Evolutionary conservation across 2,113 vertebrate genomes (phyloP).

Genomic region (Noturus placidus): DNA sequence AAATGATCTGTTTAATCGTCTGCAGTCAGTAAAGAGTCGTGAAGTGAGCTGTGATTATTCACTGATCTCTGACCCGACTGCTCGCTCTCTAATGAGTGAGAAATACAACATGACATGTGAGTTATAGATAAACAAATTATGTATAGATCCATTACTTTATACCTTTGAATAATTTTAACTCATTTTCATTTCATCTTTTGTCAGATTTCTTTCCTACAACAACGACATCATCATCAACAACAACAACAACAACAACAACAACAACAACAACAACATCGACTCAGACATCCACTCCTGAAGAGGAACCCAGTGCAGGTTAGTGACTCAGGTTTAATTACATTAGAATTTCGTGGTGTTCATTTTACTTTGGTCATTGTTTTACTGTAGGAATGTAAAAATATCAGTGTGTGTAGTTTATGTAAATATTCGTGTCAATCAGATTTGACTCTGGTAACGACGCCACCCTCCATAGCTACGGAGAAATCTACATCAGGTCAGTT

Average conservation of each 20-base stretch:
- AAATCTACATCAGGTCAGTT: not conserved
- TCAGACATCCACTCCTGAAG: too few species aligned
- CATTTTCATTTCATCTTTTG: not conserved
- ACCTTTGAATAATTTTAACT: not conserved
- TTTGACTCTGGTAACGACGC: not conserved
- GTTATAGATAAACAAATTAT: slow-evolving; percentile 8
- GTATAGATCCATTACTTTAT: not conserved
- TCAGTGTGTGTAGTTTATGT: not conserved
- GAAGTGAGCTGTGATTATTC: slow-evolving; percentile 52
- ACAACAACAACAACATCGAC: not conserved
- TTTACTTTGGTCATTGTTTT: not conserved
- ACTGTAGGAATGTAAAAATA: not conserved
- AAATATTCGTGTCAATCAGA: not conserved
- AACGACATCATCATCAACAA: too few species aligned
- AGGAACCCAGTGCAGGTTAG: too few species aligned
- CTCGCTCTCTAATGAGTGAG: slow-evolving; percentile 40
- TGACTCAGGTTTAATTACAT: too few species aligned
- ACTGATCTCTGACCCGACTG: slow-evolving; percentile 19
- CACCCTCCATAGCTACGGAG: not conserved
- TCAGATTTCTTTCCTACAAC: not conserved
- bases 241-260: too few species aligned
- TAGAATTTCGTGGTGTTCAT: too few species aligned
- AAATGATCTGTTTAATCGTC: slow-evolving; percentile 26
- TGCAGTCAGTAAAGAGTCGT: slow-evolving; percentile 29
- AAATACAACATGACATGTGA: too few species aligned